Percentiles rank a stretch among this genome's conserved stretches.
phyloP scores from a whole-genome alignment of 2,113 vertebrate genomes.

The Panthera leo region DNA sequence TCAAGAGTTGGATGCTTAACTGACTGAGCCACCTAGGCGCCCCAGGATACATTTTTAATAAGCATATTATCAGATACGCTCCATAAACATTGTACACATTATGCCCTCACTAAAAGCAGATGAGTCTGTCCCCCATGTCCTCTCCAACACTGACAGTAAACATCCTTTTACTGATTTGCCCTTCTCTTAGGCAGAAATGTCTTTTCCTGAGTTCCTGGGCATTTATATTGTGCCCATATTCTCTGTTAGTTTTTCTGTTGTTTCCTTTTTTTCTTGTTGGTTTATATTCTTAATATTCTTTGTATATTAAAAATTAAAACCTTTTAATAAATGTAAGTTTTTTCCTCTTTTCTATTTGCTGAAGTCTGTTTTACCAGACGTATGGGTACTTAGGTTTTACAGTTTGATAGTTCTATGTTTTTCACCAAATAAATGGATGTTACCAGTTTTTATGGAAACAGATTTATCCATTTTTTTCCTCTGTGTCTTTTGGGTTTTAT shows the following conservation, averaged over 20 bases:
- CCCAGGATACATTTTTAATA: conserved; percentile 24
- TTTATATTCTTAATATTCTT: conserved; percentile 27
- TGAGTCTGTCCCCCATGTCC: neutral
- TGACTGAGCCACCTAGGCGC: no score
- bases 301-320: neutral
- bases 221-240: conserved; percentile 24
- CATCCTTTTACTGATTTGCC: neutral
- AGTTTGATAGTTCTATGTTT: neutral
- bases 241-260: neutral
- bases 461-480: neutral
- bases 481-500: conserved; percentile 13
- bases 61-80: neutral
- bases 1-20: no score
- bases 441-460: conserved; percentile 7
- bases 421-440: conserved; percentile 1
- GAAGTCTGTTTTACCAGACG: neutral
- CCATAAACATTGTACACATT: neutral
- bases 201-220: neutral
- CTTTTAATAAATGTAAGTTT: neutral
- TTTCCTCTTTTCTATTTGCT: neutral
- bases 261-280: conserved; percentile 19
- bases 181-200: neutral
- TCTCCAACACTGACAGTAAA: neutral
- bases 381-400: neutral
- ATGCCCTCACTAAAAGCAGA: neutral